A percentile compares a stretch with the other conserved stretches of the same genome.
phyloP scores from a whole-genome alignment of 2,113 vertebrate species.

The Nothocercus nigrocapillus region DNA sequence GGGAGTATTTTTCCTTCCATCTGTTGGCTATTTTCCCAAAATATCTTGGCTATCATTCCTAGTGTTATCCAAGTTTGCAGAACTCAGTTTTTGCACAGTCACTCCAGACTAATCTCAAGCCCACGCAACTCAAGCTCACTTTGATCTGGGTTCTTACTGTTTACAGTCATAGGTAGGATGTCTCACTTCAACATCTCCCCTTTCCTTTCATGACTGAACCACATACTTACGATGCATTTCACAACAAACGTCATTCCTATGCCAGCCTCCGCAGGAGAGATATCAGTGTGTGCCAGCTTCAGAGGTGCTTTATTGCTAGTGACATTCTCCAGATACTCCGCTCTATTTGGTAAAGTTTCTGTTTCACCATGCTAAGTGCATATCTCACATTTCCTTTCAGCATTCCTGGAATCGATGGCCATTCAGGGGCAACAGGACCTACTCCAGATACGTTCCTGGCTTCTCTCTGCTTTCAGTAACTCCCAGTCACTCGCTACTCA shows the following conservation, averaged over 20 bases:
- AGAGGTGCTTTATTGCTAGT: not conserved
- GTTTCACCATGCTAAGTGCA: rapidly evolving
- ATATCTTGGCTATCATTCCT: not conserved
- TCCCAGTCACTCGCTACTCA: rapidly evolving
- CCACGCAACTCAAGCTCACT: not conserved
- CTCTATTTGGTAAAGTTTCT: conserved; percentile 11
- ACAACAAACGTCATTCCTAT: conserved; percentile 12
- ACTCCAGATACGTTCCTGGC: not conserved
- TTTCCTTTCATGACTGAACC: not conserved
- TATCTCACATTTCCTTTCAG: not conserved
- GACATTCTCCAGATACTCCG: not conserved
- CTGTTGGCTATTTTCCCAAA: not conserved
- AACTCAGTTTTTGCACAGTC: conserved; percentile 7
- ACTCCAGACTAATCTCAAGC: conserved; percentile 24
- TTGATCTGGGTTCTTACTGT: conserved; percentile 17
- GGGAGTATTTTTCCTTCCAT: conserved; percentile 20
- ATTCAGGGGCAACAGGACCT: rapidly evolving
- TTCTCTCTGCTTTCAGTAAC: not conserved
- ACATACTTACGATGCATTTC: not conserved
- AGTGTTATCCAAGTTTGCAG: conserved; percentile 7
- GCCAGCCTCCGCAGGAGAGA: conserved; percentile 4
- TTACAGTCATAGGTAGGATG: not conserved
- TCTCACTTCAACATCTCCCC: not conserved
- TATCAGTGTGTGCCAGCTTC: not conserved
- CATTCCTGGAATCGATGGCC: not conserved